Evolutionary conservation across 2,888 invertebrate species (phyloP).

Genomic region (Synanthedon andrenaeformis): DNA sequence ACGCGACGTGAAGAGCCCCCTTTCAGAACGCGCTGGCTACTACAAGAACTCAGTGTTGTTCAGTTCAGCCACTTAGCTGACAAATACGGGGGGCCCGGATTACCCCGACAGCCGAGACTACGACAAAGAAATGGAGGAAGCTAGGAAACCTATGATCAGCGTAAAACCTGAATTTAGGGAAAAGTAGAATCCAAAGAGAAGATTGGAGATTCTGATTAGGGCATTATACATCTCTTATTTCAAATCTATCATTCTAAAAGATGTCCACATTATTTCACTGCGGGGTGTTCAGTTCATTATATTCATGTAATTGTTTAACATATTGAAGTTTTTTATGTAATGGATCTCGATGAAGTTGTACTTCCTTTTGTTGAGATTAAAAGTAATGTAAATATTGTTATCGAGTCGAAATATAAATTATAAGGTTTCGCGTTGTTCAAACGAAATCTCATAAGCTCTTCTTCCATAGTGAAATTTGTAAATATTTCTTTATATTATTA

Average conservation of each 20-base stretch:
- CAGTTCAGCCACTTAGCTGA: conserved; percentile 84
- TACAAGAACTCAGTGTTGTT: conserved; percentile 92
- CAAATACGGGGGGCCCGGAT: conserved; percentile 45
- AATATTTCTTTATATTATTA: conserved; percentile 55
- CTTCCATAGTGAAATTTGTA: conserved; percentile 71
- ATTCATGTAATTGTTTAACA: conserved; percentile 36
- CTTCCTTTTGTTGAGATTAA: conserved; percentile 44
- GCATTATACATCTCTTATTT: background rate
- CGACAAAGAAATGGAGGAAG: conserved; percentile 46
- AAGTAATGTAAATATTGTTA: conserved; percentile 62
- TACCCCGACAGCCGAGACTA: conserved; percentile 48
- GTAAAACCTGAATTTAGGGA: conserved; percentile 68
- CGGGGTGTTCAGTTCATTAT: conserved; percentile 10
- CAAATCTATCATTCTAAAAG: background rate
- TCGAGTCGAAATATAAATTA: conserved; percentile 39
- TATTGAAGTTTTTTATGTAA: conserved; percentile 26
- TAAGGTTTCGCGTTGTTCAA: conserved; percentile 41
- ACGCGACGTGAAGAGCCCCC: conserved; percentile 86
- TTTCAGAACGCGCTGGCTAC: conserved; percentile 84
- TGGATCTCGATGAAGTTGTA: conserved; percentile 37
- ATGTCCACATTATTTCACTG: background rate
- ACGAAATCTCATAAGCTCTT: conserved; percentile 50
- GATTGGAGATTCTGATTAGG: background rate
- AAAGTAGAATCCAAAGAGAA: conserved; percentile 45
- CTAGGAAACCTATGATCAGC: conserved; percentile 65